A percentile compares a stretch with the other conserved stretches of the same genome.
Evolutionary conservation across 2,797 vertebrate species (phyloP).

Genomic region (Kryptolebias ocellatus): DNA sequence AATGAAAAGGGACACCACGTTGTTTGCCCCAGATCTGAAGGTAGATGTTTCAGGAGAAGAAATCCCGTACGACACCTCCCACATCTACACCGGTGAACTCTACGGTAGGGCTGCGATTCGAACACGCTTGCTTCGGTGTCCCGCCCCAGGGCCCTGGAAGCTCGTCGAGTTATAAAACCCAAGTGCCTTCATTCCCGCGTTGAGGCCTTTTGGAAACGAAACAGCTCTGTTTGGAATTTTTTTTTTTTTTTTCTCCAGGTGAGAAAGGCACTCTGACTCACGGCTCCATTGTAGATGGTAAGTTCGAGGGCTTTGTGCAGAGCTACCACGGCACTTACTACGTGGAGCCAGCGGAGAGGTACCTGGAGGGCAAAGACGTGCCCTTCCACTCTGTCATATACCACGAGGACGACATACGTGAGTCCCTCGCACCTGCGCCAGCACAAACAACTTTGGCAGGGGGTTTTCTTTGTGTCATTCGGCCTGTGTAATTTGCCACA

Average conservation of each 20-base stretch:
- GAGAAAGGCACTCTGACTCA: slow-evolving; percentile 94
- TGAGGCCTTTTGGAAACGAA: slow-evolving; percentile 2
- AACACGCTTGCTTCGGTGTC: background rate
- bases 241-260: slow-evolving; percentile 73
- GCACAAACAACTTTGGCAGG: slow-evolving; percentile 15
- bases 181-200: background rate
- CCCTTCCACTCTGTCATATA: slow-evolving; percentile 99
- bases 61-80: slow-evolving; percentile 92
- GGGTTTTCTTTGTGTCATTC: slow-evolving; percentile 3
- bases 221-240: slow-evolving; percentile 17
- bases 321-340: slow-evolving; percentile 94
- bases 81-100: slow-evolving; percentile 97
- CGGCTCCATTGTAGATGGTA: slow-evolving; percentile 92
- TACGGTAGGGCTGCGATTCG: slow-evolving; percentile 84
- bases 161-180: background rate
- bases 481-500: slow-evolving; percentile 32
- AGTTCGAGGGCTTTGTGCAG: slow-evolving; percentile 97
- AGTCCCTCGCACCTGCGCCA: slow-evolving; percentile 71
- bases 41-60: slow-evolving; percentile 90
- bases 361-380: slow-evolving; percentile 89
- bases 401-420: slow-evolving; percentile 97
- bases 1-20: slow-evolving; percentile 92
- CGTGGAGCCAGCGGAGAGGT: slow-evolving; percentile 93
- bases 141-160: background rate
- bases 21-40: slow-evolving; percentile 94